A percentile compares a stretch with the other conserved stretches of the same genome.
Evolutionary conservation across 2,888 invertebrate species (phyloP).

Genomic region (Polydrusus cervinus): DNA sequence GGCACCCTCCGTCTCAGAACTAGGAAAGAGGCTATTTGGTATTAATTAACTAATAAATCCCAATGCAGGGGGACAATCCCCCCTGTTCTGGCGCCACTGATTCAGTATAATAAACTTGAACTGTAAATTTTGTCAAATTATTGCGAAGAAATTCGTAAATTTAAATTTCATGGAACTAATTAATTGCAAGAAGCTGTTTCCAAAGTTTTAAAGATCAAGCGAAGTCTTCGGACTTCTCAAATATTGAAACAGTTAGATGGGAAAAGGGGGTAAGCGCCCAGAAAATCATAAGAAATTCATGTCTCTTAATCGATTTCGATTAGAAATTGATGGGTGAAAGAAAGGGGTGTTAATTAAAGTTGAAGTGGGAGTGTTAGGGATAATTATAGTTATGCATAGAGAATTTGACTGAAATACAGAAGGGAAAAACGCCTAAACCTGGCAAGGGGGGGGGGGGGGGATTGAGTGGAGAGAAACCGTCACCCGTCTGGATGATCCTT

Average conservation of each 20-base stretch:
- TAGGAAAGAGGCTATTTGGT: too few species aligned
- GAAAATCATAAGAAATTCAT: conserved; percentile 39
- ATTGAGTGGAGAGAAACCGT: too few species aligned
- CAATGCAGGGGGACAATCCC: too few species aligned
- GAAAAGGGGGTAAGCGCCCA: background rate
- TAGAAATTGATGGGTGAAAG: conserved; percentile 28
- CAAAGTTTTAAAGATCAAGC: conserved; percentile 6
- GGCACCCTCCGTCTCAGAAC: too few species aligned
- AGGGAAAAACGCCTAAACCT: too few species aligned
- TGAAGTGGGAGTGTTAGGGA: background rate
- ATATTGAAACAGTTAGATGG: conserved; percentile 31
- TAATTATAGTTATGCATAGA: too few species aligned
- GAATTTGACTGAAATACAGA: too few species aligned
- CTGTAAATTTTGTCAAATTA: background rate
- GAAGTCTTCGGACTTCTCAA: conserved; percentile 23
- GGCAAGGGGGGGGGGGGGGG: too few species aligned
- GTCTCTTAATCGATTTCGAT: conserved; percentile 33
- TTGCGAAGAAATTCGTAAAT: conserved; percentile 6
- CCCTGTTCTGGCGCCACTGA: too few species aligned
- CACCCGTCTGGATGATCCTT: too few species aligned
- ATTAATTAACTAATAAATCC: too few species aligned
- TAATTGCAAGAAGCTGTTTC: conserved; percentile 19
- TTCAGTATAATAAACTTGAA: background rate
- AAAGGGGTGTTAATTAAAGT: conserved; percentile 10
- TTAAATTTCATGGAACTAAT: conserved; percentile 27